Base-by-base conservation (phyloP, 2,888 invertebrate genomes). In the Melanostoma mellinum region DNA sequence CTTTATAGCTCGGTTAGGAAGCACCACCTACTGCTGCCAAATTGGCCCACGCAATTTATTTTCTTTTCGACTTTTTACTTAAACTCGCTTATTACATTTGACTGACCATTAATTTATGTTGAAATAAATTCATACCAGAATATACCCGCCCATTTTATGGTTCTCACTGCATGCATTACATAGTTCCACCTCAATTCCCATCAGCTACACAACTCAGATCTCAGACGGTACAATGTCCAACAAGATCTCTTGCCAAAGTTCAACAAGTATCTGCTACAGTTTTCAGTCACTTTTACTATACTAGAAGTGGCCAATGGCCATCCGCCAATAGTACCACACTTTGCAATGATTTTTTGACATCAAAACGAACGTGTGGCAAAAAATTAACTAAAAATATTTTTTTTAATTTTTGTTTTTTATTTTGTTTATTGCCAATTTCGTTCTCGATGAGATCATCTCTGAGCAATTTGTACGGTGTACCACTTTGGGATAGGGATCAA, bases 371-470 rank as follows among this genome's bases (percentile, higher is more conserved):
- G 60, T 61, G 75, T 75, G 67, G 52, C 68, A 36, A 32, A 44
- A 46, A 55, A 58, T 50, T 55, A 30, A 46, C 69, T 84, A 60
- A 74, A 73, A 84, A 69, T 84, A 68, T 6, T 40, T n/a, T 38
- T 9, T n/a, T 53, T 10, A 32, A 50, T 36, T 61, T 36, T 36
- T 32, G 9, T 40, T 30, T 56, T 56, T 9, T 40, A 30, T 56
- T 84, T 74, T 74, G 67, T 79, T 67, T 71, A 38, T 55, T 67
- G 69, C 44, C 55, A 75, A 38, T 32, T n/a, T 35, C n/a, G 84
- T 56, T 84, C 20, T 35, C n/a, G 84, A 63, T 84, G 84, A 84
- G 78, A 79, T 84, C 84, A 84, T 67, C 61, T 30, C 44, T 50
- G 35, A 55, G 35, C 50, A 84, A 79, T 79, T 53, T 74, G 71